phyloP scores from a whole-genome alignment of 2,113 vertebrate genomes.

The Peromyscus californicus region DNA sequence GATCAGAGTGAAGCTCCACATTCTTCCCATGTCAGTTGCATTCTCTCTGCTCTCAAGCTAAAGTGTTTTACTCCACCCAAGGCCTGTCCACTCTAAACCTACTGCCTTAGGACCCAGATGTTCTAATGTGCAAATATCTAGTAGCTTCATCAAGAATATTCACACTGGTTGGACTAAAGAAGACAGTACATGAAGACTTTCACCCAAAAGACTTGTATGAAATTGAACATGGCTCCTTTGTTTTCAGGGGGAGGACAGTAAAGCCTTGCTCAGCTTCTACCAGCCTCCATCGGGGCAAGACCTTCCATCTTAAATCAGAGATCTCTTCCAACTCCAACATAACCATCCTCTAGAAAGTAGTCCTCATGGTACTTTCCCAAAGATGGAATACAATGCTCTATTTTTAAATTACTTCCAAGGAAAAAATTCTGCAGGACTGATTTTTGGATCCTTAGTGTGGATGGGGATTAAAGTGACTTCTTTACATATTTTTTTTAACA shows the following conservation, averaged over 20 bases:
- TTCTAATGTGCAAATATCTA: neutral
- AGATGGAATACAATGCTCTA: neutral
- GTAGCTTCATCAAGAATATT: neutral
- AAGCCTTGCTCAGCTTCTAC: accelerated
- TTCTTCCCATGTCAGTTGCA: neutral
- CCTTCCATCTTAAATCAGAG: neutral
- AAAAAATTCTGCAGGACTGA: neutral
- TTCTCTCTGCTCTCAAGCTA: neutral
- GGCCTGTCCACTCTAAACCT: neutral
- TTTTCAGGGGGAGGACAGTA: neutral
- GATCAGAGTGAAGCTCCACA: neutral
- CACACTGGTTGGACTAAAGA: neutral
- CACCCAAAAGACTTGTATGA: neutral
- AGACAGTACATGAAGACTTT: neutral
- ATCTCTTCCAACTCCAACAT: neutral
- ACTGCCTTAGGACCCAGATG: neutral
- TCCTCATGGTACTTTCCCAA: accelerated
- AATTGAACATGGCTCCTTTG: neutral
- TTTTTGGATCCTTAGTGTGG: neutral
- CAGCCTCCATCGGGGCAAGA: neutral
- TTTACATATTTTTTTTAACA: neutral
- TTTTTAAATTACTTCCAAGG: neutral
- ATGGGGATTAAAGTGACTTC: conserved; percentile 5
- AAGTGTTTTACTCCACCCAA: neutral
- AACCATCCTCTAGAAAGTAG: neutral